Evolutionary conservation across 2,888 invertebrate species (phyloP).

Genomic region (Dichetophora obliterata): DNA sequence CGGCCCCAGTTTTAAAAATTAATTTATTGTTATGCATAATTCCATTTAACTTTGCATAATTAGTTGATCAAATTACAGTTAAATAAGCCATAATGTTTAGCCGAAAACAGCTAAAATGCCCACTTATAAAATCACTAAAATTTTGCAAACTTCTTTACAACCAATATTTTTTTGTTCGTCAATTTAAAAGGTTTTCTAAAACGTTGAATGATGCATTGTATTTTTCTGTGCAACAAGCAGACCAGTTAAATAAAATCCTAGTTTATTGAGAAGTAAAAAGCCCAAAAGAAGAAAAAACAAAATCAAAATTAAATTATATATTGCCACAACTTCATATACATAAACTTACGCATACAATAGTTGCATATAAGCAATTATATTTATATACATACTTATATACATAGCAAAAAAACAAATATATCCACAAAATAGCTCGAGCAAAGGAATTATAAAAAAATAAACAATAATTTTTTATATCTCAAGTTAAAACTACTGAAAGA

Average conservation of each 20-base stretch:
- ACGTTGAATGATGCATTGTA: too few species aligned
- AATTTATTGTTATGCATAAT: too few species aligned
- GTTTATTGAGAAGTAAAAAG: neutral
- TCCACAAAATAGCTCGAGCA: slow-evolving; percentile 7
- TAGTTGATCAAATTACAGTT: too few species aligned
- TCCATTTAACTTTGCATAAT: too few species aligned
- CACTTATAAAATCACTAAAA: too few species aligned
- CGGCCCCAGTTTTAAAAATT: too few species aligned
- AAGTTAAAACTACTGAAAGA: neutral
- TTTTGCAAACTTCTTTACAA: too few species aligned
- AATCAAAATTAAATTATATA: neutral
- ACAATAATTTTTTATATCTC: slow-evolving; percentile 8
- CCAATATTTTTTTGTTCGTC: too few species aligned
- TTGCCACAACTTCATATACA: neutral
- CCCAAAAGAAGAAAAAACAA: neutral
- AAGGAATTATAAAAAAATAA: slow-evolving; percentile 14
- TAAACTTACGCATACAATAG: neutral
- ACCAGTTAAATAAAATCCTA: neutral
- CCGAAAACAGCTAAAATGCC: too few species aligned
- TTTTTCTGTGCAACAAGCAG: neutral
- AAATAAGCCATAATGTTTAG: too few species aligned
- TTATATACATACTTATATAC: slow-evolving; percentile 17
- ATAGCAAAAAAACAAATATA: neutral
- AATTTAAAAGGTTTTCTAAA: too few species aligned
- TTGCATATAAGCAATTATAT: slow-evolving; percentile 6